Evolutionary conservation across 2,888 invertebrate species (phyloP).

Genomic region (Hybos culiciformis): DNA sequence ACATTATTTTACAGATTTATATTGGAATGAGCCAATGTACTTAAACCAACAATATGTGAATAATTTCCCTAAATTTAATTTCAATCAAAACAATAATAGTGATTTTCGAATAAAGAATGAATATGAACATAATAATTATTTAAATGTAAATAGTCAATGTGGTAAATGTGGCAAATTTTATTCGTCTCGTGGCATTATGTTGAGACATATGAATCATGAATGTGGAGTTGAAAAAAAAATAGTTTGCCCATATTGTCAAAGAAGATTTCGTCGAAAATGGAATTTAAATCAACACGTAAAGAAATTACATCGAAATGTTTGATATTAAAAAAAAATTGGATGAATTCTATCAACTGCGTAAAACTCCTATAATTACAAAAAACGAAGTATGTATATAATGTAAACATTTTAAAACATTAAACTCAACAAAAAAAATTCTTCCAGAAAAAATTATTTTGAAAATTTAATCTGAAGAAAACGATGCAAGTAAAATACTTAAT

Average conservation of each 20-base stretch:
- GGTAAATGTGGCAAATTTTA: slow-evolving; percentile 21
- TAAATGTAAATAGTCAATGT: slow-evolving; percentile 11
- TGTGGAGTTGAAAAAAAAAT: slow-evolving; percentile 34
- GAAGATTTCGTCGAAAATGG: slow-evolving; percentile 37
- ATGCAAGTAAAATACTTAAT: too few species aligned
- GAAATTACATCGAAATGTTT: slow-evolving; percentile 28
- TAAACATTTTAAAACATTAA: too few species aligned
- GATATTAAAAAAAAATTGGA: too few species aligned
- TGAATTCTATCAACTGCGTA: background rate
- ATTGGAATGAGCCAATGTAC: slow-evolving; percentile 17
- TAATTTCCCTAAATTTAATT: background rate
- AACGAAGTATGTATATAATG: too few species aligned
- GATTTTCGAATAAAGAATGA: background rate
- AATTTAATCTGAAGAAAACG: too few species aligned
- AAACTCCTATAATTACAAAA: slow-evolving; percentile 1
- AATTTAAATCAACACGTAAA: slow-evolving; percentile 39
- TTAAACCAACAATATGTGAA: slow-evolving; percentile 17
- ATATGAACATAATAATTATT: background rate
- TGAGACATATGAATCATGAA: slow-evolving; percentile 22
- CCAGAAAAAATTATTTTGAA: too few species aligned
- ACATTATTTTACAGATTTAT: slow-evolving; percentile 18
- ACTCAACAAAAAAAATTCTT: too few species aligned
- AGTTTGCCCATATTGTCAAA: slow-evolving; percentile 29
- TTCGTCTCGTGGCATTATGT: slow-evolving; percentile 19
- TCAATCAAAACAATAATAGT: background rate